Base-by-base conservation (phyloP, 2,888 invertebrate species). In the Megamerina dolium region DNA sequence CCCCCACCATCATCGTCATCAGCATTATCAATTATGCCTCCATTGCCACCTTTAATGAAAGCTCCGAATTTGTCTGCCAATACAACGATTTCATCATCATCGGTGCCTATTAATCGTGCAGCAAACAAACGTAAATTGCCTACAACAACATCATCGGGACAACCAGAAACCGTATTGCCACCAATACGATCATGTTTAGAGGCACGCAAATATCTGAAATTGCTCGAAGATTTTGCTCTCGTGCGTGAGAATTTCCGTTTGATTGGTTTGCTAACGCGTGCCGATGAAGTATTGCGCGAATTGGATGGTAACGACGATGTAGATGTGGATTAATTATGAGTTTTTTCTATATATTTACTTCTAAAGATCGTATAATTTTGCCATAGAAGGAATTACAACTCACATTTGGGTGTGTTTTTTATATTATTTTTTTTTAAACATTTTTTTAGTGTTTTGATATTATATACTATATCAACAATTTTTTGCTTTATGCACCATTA, bases 131-230 rank as follows among this genome's bases (percentile, higher is more conserved):
- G 49, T 9, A 34, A 47, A 14, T 34, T 32, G n/a, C 14, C 19
- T 1, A 8, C 32, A 10, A 17, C 6, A 9, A 29, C 19, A 18
- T 27, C 13, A 29, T 34, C 38, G 27, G 27, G 29, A 21, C n/a
- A n/a, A n/a, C n/a, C n/a, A n/a, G n/a, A n/a, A n/a, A n/a, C n/a
- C n/a, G 20, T 42, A 20, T 27, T 51, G 27, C 54, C 52, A 26
- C 41, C 54, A 0, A 55, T 55, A n/a, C 46, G 50, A n/a, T 43
- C 49, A 16, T 65, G 62, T 42, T 51, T 51, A 12, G 60, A 63
- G 37, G 68, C 68, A 10, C 62, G 69, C 36, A 63, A 59, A 51
- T 68, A 64, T 51, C 59, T 68, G 43, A 68, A 67, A 42, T 51
- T 60, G 16, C 34, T 68, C 16, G 65, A 68, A 43, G 64, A 68